Evolutionary conservation across 2,113 vertebrate species (phyloP), one percentile per base, ranked within the genome.

Genomic region (Bolborhynchus lineola): DNA sequence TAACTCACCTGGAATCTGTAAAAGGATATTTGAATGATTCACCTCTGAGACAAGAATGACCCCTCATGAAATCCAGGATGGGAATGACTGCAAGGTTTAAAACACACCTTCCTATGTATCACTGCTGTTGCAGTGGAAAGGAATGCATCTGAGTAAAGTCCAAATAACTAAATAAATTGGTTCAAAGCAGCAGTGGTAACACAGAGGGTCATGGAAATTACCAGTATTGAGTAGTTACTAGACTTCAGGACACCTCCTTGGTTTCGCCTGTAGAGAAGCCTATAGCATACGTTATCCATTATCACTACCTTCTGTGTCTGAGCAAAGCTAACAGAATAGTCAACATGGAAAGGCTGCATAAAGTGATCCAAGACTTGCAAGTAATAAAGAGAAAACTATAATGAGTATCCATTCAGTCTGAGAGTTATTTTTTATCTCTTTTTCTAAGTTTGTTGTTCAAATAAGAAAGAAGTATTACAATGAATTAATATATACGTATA

Each of bases 1-100:
- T 88, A 93, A 96, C 95, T 96, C 92, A 92, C 91, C 86, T 96
- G 91, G 93, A 94, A 97, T 93, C 95, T 62, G 2, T 63, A 42
- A 90, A 82, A 68, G 74, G 88, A 11, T 59, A 82, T 92, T 88
- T 68, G 68, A 86, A 50, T 93, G 95, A 94, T 77, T 96, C 86
- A 92, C 69, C 83, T 50, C 84, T 77, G 78, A 89, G 91, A 46
- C 82, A 92, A 92, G 75, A 93, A 91, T 93, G 92, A 95, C 39
- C 44, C 50, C 59, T 93, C 57, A 1, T 75, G 87, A 89, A 95
- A 94, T 72, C 72, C 67, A 81, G 72, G 39, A 41, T 90, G 72
- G 75, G 65, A 92, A 81, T 74, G 42, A 75, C 88, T 77, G 39
- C 20, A 0, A 80, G 68, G 72, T 78, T 89, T 92, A 42, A 94